A percentile compares a stretch with the other conserved stretches of the same genome.
Conservation (phyloP, 2,113 vertebrate genomes). For the Nothocercus julius region DNA sequence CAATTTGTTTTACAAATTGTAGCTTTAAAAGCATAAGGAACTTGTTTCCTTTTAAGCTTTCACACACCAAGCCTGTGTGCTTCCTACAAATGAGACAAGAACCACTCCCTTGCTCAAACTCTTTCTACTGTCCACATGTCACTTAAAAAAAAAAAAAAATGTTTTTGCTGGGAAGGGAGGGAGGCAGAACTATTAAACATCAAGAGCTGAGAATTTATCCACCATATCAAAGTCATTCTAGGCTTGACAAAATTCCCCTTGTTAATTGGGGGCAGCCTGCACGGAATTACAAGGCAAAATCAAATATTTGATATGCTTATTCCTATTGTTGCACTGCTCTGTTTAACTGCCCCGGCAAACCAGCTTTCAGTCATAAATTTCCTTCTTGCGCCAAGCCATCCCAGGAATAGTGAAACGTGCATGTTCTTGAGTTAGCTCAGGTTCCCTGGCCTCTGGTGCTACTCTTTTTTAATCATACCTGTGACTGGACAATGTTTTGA, state of each 20-base stretch:
- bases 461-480: not conserved
- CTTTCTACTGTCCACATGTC: not conserved
- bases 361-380: conserved; percentile 1
- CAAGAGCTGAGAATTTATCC: conserved; percentile 21
- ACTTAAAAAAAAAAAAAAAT: not conserved
- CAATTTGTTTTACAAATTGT: not conserved
- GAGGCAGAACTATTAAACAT: not conserved
- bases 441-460: not conserved
- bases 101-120: not conserved
- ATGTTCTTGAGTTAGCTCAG: not conserved
- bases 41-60: not conserved
- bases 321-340: conserved; percentile 12
- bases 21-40: not conserved
- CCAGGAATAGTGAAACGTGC: not conserved
- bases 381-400: conserved; percentile 8
- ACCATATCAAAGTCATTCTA: not conserved
- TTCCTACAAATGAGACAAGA: not conserved
- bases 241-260: conserved; percentile 25
- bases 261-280: conserved; percentile 21
- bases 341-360: conserved; percentile 26
- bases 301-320: conserved; percentile 60
- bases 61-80: not conserved
- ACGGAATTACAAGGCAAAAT: conserved; percentile 50
- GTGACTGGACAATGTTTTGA: not conserved
- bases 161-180: not conserved